These are phyloP conservation scores for Amphipoea oculea DNA, from an alignment of 2,888 invertebrate genomes.

Conservation along the genomic window DNA sequence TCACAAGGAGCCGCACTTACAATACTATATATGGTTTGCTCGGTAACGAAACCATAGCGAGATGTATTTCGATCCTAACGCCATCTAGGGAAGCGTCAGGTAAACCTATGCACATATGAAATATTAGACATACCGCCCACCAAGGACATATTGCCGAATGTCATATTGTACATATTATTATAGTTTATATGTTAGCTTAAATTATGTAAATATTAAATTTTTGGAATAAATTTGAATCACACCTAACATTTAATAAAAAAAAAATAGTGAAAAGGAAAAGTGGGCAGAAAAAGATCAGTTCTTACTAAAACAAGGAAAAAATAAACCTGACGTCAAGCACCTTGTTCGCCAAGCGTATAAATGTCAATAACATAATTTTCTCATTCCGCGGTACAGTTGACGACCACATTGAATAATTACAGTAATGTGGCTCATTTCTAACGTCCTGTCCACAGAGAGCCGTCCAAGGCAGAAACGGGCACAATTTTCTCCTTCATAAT, in stretches of 20 bases:
- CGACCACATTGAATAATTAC: slow-evolving; percentile 73
- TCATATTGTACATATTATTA: no score
- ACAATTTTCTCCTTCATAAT: slow-evolving; percentile 62
- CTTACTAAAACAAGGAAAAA: neutral
- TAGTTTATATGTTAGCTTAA: no score
- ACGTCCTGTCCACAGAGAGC: slow-evolving; percentile 57
- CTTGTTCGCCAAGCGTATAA: neutral
- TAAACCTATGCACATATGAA: no score
- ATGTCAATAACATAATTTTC: slow-evolving; percentile 65
- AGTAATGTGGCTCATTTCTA: slow-evolving; percentile 71
- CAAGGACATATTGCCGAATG: no score
- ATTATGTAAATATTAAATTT: no score
- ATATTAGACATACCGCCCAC: no score
- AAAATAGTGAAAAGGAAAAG: neutral
- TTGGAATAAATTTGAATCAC: no score
- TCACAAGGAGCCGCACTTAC: no score
- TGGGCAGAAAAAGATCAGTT: neutral
- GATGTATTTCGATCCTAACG: no score
- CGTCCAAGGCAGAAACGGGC: neutral
- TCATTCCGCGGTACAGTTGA: slow-evolving; percentile 68
- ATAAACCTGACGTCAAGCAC: neutral
- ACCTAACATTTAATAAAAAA: neutral
- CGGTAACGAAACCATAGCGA: no score
- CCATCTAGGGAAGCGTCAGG: no score
- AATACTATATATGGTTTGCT: no score